Conservation (phyloP, 2,113 vertebrate species). For the Cryptotis parvus region DNA sequence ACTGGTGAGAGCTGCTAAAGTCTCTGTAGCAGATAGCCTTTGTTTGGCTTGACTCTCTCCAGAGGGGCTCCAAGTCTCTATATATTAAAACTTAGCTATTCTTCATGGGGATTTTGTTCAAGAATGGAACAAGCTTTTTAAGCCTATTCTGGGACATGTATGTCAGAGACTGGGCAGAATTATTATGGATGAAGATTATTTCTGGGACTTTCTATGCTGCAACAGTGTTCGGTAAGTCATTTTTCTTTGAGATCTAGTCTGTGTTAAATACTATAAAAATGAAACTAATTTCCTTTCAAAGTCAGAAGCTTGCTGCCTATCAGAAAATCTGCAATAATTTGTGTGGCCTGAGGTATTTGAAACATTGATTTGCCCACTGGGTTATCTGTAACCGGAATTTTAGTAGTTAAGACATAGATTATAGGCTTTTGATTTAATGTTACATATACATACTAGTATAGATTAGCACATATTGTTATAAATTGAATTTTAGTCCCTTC, state of each 20-base stretch:
- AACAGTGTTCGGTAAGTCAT: slow-evolving; percentile 7
- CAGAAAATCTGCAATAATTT: slow-evolving; percentile 14
- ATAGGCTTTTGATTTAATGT: neutral
- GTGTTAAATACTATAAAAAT: slow-evolving; percentile 53
- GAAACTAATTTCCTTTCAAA: slow-evolving; percentile 56
- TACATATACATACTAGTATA: neutral
- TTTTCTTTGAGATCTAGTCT: slow-evolving; percentile 38
- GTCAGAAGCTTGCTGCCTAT: neutral
- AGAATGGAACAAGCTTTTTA: slow-evolving; percentile 10
- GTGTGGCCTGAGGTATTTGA: neutral
- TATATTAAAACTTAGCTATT: neutral
- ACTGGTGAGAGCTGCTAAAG: neutral
- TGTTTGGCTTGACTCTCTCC: neutral
- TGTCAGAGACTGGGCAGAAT: neutral
- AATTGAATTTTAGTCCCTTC: neutral
- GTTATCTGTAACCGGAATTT: neutral
- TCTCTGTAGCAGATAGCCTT: neutral
- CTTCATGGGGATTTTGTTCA: neutral
- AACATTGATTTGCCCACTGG: neutral
- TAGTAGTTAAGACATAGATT: neutral
- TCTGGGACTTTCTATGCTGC: no score
- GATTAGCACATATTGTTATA: neutral
- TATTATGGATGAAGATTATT: no score
- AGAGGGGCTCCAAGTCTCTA: neutral
- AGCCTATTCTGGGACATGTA: slow-evolving; percentile 38